A percentile compares a stretch with the other conserved stretches of the same genome.
These are phyloP conservation scores for Cyanoliseus patagonus DNA, from an alignment of 2,113 vertebrate species.

Conservation along the genomic window DNA sequence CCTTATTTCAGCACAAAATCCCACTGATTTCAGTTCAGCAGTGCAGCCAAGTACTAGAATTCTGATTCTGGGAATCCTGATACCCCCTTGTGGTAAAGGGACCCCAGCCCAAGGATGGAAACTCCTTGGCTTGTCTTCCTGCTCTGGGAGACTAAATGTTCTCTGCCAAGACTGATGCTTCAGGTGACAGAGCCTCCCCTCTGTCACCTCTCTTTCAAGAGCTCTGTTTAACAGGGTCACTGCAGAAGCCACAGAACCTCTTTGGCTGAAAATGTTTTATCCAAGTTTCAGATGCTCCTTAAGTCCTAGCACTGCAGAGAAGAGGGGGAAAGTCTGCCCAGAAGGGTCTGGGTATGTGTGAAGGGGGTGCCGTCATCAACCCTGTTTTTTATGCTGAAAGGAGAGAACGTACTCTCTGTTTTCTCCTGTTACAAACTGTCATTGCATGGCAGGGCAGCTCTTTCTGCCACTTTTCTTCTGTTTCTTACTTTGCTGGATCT, in stretches of 20 bases:
- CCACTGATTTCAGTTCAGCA: not conserved
- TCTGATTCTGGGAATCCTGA: rapidly evolving
- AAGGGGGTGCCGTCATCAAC: not conserved
- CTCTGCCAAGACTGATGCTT: not conserved
- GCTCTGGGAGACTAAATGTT: rapidly evolving
- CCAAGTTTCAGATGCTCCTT: not conserved
- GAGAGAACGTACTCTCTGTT: not conserved
- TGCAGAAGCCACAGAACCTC: not conserved
- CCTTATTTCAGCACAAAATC: not conserved
- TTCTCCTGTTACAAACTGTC: not conserved
- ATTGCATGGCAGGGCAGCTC: not conserved
- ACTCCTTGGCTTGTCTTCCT: rapidly evolving
- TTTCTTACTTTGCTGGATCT: not conserved
- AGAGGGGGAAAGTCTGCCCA: not conserved
- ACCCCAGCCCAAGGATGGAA: not conserved
- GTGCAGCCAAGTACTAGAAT: rapidly evolving
- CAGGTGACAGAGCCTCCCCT: too few relatives aligned
- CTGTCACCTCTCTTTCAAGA: not conserved
- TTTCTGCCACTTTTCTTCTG: not conserved
- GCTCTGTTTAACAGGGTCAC: not conserved
- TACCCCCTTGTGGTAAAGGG: not conserved
- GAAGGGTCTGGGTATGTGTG: rapidly evolving
- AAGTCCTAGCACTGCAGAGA: not conserved
- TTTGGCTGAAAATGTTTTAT: not conserved
- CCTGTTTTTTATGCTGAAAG: not conserved